These are phyloP conservation scores for Gnatocerus cornutus DNA, from an alignment of 2,888 invertebrate species.

Conservation along the genomic window DNA sequence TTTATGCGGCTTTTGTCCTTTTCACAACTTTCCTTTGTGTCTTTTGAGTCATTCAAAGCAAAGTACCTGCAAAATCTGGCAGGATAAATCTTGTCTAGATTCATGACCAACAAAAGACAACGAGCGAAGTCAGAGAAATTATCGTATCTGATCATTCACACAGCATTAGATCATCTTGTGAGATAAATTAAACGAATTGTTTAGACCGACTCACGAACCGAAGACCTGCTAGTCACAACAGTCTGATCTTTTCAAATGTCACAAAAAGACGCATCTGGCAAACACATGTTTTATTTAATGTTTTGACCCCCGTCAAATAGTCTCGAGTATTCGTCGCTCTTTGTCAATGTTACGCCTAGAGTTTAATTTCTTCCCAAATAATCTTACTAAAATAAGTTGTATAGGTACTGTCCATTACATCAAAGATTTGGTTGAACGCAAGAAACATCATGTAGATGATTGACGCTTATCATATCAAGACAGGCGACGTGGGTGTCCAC, in stretches of 20 bases:
- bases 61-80: no score
- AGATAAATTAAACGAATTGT: conserved; percentile 45
- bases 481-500: conserved; percentile 49
- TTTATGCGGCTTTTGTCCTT: not conserved
- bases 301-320: conserved; percentile 29
- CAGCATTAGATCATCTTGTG: conserved; percentile 44
- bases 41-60: no score
- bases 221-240: conserved; percentile 22
- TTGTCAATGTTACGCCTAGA: no score
- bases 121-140: no score
- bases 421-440: no score
- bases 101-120: no score
- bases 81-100: not conserved
- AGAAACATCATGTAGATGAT: not conserved
- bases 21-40: no score
- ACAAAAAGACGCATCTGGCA: conserved; percentile 47
- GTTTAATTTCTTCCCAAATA: no score
- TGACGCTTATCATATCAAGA: conserved; percentile 38
- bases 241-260: conserved; percentile 27
- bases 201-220: conserved; percentile 19
- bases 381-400: no score
- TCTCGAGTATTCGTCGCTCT: conserved; percentile 16
- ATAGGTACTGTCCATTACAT: no score
- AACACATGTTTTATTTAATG: conserved; percentile 46
- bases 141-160: conserved; percentile 6